Percentiles rank a stretch among this genome's conserved stretches.
phyloP scores from a whole-genome alignment of 2,113 vertebrate species.

The Nymphicus hollandicus region DNA sequence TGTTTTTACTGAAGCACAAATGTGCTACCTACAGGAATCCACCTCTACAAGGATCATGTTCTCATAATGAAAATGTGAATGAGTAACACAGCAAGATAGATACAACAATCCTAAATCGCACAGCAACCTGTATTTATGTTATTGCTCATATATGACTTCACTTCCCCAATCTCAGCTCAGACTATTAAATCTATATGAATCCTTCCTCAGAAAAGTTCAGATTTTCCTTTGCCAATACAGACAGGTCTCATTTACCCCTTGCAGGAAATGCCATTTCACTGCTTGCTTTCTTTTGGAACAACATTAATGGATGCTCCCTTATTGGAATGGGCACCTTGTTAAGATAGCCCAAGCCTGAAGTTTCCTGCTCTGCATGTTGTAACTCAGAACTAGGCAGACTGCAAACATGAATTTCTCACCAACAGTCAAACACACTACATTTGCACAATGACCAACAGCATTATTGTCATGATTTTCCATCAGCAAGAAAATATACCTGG shows the following conservation, averaged over 20 bases:
- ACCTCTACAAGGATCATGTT: background rate
- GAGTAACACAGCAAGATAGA: background rate
- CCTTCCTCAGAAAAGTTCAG: background rate
- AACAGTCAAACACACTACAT: background rate
- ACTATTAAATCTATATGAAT: background rate
- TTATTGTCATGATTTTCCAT: background rate
- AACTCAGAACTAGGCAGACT: background rate
- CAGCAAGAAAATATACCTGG: background rate
- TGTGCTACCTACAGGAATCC: background rate
- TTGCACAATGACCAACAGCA: rapidly evolving
- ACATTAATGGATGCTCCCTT: background rate
- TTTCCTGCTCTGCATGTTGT: background rate
- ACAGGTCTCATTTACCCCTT: background rate
- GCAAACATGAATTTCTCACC: background rate
- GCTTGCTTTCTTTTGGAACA: background rate
- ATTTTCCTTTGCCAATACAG: background rate
- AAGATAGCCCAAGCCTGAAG: background rate
- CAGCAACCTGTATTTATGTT: background rate
- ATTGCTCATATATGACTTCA: background rate
- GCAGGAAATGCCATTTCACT: background rate
- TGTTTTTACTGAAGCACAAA: background rate
- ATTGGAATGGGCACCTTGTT: background rate
- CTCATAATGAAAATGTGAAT: background rate
- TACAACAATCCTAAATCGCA: background rate
- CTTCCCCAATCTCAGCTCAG: background rate